Base-by-base conservation (phyloP, 2,797 vertebrate species). In the Syncerus caffer region DNA sequence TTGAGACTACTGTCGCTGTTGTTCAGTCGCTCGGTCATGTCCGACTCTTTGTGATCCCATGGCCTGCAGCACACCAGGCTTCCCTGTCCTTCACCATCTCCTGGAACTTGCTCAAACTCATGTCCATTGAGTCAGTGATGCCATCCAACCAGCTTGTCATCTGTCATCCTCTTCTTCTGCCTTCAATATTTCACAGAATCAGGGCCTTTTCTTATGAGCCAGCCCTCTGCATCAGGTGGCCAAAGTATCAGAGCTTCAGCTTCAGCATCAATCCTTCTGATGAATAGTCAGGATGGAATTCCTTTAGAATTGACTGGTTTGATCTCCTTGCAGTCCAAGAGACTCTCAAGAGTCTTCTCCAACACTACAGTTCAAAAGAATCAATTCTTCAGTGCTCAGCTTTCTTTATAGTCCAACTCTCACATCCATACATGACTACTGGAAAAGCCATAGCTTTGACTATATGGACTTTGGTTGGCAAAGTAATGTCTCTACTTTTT, bases 21-120 rank as follows among this genome's bases (percentile, higher is more conserved):
- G n/a, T 34, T 21, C n/a, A 34, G n/a, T 67, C 8, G 0, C 64
- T 67, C 9, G 0, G 16, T 21, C 64, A 21, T 67, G n/a, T 34
- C n/a, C 0, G 4, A 67, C 64, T 67, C 17, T 67, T 34, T 34
- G 17, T n/a, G 9, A 11, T 11, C 17, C 17, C 64, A 34, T 67
- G 17, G 64, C 34, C 64, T 67, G 64, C 8, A 34, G 17, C 16
- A 34, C 64, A 67, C n/a, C n/a, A 11, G n/a, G 64, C 64, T 67
- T 34, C 9, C n/a, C 17, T 67, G 64, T 67, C n/a, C n/a, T 67
- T 21, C n/a, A 34, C n/a, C 64, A 34, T 67, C 64, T 67, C 64
- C 31, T 34, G n/a, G n/a, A 67, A 34, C 17, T 67, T 34, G 64
- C 9, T 67, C n/a, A 67, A 34, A 67, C 64, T 67, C 64, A 21